phyloP scores from a whole-genome alignment of 2,888 invertebrate species.

The Biston stratarius region DNA sequence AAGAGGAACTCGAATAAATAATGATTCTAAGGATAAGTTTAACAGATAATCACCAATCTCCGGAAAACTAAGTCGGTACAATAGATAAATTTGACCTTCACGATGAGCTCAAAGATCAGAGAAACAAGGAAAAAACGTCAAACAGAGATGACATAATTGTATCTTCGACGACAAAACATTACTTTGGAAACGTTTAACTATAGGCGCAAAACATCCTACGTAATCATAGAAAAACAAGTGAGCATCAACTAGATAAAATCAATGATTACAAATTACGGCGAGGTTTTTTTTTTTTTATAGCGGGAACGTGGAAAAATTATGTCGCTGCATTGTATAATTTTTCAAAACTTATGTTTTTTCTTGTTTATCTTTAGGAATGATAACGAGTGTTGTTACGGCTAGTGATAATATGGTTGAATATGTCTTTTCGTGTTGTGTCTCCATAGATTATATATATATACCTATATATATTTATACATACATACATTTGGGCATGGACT shows the following conservation, averaged over 20 bases:
- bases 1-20: slow-evolving; percentile 6
- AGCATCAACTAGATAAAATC: slow-evolving; percentile 4
- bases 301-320: no score
- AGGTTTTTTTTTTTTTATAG: no score
- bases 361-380: no score
- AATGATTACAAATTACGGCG: background rate
- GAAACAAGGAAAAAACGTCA: slow-evolving; percentile 29
- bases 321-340: no score
- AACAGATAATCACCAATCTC: slow-evolving; percentile 15
- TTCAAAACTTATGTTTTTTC: no score
- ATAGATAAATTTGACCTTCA: slow-evolving; percentile 26
- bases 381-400: no score
- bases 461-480: no score
- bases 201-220: slow-evolving; percentile 9
- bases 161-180: slow-evolving; percentile 14
- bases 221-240: slow-evolving; percentile 7
- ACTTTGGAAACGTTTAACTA: slow-evolving; percentile 5
- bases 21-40: slow-evolving; percentile 11
- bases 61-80: slow-evolving; percentile 20
- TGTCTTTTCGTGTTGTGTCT: no score
- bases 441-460: no score
- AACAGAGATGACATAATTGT: slow-evolving; percentile 28
- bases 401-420: no score
- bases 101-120: slow-evolving; percentile 27
- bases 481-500: no score